These are phyloP conservation scores for Brachystomella parvula DNA, from an alignment of 1,140 invertebrate genomes.

Conservation along the genomic window DNA sequence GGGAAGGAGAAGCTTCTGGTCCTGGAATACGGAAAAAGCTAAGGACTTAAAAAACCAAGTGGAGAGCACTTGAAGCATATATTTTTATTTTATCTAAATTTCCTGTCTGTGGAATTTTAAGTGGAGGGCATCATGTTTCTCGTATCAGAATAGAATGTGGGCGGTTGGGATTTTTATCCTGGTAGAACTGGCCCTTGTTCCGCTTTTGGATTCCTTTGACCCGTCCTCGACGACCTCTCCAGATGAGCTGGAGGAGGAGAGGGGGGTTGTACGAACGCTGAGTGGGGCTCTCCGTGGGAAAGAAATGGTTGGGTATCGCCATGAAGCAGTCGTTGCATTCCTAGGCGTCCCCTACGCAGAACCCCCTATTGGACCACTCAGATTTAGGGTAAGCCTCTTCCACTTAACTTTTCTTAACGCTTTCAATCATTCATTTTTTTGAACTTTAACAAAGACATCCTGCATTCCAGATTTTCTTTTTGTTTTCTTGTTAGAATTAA, in stretches of 20 bases:
- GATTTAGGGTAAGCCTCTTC: constrained; percentile 45
- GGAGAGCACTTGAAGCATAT: no score
- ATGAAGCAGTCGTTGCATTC: constrained; percentile 38
- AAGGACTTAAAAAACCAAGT: no score
- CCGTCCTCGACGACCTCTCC: background rate
- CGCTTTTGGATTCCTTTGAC: background rate
- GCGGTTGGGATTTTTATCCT: no score
- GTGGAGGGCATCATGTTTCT: background rate
- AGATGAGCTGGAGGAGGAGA: background rate
- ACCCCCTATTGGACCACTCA: constrained; percentile 48
- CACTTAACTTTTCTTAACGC: no score
- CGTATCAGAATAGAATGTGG: background rate
- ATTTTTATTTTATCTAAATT: no score
- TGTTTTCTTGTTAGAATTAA: no score
- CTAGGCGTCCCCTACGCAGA: constrained; percentile 54
- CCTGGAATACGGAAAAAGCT: no score
- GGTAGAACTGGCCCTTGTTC: background rate
- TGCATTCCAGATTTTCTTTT: no score
- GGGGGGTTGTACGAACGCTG: background rate
- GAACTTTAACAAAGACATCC: no score
- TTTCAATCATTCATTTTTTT: no score
- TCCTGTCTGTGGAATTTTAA: no score
- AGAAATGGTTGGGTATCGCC: background rate
- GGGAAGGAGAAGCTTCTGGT: no score
- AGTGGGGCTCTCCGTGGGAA: background rate